Evolutionary conservation across 2,888 invertebrate species (phyloP), one percentile per base, ranked within the genome.

Genomic region (Urechis unicinctus): DNA sequence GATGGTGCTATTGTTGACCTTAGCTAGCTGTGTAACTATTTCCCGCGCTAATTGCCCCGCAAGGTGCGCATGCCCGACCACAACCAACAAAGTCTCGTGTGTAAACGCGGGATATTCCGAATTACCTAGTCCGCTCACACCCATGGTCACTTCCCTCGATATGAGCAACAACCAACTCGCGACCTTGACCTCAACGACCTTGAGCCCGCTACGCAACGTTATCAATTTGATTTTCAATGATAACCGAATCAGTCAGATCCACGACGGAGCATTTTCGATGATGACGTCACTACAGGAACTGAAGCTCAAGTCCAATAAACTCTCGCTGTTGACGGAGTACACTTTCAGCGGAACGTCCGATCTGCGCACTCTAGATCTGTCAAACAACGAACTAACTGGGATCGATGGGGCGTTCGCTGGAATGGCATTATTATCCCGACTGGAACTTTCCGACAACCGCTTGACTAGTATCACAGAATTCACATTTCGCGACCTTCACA

Each of bases 381-480:
- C 58, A 1, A 29, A 43, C 49, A 62, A 62, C 50, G 13, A 36
- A 5, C 53, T 62, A 21, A 30, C 17, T 13, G n/a, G 31, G 36
- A 22, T 61, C 26, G 60, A 61, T 31, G 58, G 56, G 2, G 58
- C 59, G n/a, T 58, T 61, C 28, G 48, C 52, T 1, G 49, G 43
- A 17, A 55, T 61, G 56, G 31, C 22, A 25, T 52, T 58, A 5
- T 52, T 61, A 22, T 60, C 59, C 1, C 46, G 62, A 26, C 53
- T 65, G 3, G 56, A 65, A n/a, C 50, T 65, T 36, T 41, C 48
- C 3, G 47, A 61, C 30, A 65, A 65, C 53, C 24, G 48, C 2
- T 45, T 65, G n/a, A 52, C 47, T 13, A 3, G 29, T 3, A 53
- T 65, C 9, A 56, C 61, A 1, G 53, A 59, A 48, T 45, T 50